A percentile compares a stretch with the other conserved stretches of the same genome.
phyloP scores from a whole-genome alignment of 2,797 vertebrate genomes.

The Muscicapa striata region DNA sequence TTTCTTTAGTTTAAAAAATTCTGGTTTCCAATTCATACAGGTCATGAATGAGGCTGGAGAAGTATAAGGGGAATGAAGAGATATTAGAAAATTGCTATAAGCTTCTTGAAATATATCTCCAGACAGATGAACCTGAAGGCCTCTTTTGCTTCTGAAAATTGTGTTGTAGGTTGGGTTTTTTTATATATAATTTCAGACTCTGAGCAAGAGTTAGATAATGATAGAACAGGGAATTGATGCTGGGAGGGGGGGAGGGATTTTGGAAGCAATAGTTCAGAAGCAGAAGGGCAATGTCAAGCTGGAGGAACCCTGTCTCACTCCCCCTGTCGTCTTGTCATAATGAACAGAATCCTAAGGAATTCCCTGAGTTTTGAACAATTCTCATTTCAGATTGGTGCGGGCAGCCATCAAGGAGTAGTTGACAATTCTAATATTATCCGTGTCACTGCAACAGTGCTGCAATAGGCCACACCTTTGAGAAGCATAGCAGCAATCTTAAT shows the following conservation, averaged over 20 bases:
- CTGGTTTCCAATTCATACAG: not conserved
- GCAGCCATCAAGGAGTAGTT: not conserved
- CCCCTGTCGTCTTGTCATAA: not conserved
- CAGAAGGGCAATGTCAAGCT: not conserved
- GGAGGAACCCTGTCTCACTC: not conserved
- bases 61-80: not conserved
- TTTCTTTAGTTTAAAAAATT: conserved; percentile 12
- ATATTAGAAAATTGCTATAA: not conserved
- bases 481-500: not conserved
- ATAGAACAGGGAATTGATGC: not conserved
- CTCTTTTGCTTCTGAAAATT: not conserved
- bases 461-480: not conserved
- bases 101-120: not conserved
- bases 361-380: not conserved
- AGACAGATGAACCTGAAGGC: not conserved
- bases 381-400: not conserved
- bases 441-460: not conserved
- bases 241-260: too few species aligned
- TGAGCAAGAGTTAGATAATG: not conserved
- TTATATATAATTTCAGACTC: not conserved
- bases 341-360: not conserved
- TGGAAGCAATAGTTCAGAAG: not conserved
- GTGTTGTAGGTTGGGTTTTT: not conserved
- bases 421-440: not conserved
- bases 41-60: not conserved